A percentile compares a stretch with the other conserved stretches of the same genome.
phyloP scores from a whole-genome alignment of 1,140 invertebrate genomes.

The Leptonema lineaticorne region DNA sequence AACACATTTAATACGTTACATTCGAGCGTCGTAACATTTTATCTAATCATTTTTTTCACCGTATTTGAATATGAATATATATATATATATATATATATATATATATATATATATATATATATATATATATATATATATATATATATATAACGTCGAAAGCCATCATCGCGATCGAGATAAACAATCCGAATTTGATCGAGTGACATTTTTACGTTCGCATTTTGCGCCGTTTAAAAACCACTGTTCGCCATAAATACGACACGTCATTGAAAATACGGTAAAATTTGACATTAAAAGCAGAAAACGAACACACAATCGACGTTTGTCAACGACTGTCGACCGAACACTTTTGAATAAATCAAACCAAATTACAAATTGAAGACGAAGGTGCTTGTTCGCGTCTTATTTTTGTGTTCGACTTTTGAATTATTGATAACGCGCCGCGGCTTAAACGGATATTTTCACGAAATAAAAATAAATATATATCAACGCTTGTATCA shows the following conservation, averaged over 20 bases:
- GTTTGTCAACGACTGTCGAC: slow-evolving; percentile 8
- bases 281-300: slow-evolving; percentile 6
- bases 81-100: too few species aligned
- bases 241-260: background rate
- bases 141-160: too few species aligned
- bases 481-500: too few species aligned
- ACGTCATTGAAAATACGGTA: slow-evolving; percentile 6
- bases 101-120: too few species aligned
- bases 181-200: too few species aligned
- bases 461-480: background rate
- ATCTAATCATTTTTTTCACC: too few species aligned
- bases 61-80: too few species aligned
- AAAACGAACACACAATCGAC: background rate
- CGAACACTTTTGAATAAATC: slow-evolving; percentile 3
- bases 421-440: slow-evolving; percentile 16
- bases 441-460: background rate
- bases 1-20: too few species aligned
- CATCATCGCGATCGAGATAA: too few species aligned
- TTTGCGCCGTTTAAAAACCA: background rate
- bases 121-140: too few species aligned
- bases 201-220: too few species aligned
- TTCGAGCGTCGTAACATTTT: too few species aligned
- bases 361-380: slow-evolving; percentile 15
- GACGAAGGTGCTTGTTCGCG: slow-evolving; percentile 5
- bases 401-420: background rate